Base-by-base conservation (phyloP, 2,113 vertebrate genomes). In the Xiphias gladius region DNA sequence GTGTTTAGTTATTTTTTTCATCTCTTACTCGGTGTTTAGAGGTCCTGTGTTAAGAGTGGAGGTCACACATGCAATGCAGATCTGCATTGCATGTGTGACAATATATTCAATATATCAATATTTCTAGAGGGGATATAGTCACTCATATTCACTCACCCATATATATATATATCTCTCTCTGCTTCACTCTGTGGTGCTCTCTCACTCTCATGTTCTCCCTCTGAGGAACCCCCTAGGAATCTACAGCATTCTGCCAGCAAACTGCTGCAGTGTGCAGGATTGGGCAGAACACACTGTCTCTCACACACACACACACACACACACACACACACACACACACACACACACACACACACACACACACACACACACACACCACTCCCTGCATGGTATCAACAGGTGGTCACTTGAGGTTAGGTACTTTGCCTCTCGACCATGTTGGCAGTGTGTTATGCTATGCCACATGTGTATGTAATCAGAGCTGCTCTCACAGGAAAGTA, bases 381-480 rank as follows among this genome's bases (percentile, higher is more conserved):
- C 57, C 69, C 39, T 76, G 37, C 30, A 0, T 35, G 39, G 59
- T 80, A 73, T 70, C 86, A 80, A 78, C 84, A 87, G 77, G 87
- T 89, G 89, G 67, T 63, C 66, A 67, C 85, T 65, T 46, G 55
- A 70, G 68, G 46, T 46, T 55, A 58, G 54, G 57, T 16, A 0
- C 46, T 55, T 61, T 72, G 50, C 24, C 46, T 58, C 52, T 61
- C 24, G 4, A 11, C 64, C 70, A 32, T 28, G 62, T 59, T 87
- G 90, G 84, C 86, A 82, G 79, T 3, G 79, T 54, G 76, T 80
- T 69, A 30, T 5, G 61, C 66, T 75, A 17, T 73, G 69, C 83
- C 83, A 71, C 83, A 69, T 78, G 82, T 85, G 77, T 70, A 72
- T 73, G 88, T 86, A 90, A 92, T 68, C 46, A 80, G 79, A 92